These are phyloP conservation scores for Hemicordylus capensis DNA, from an alignment of 2,113 vertebrate genomes.

Conservation along the genomic window DNA sequence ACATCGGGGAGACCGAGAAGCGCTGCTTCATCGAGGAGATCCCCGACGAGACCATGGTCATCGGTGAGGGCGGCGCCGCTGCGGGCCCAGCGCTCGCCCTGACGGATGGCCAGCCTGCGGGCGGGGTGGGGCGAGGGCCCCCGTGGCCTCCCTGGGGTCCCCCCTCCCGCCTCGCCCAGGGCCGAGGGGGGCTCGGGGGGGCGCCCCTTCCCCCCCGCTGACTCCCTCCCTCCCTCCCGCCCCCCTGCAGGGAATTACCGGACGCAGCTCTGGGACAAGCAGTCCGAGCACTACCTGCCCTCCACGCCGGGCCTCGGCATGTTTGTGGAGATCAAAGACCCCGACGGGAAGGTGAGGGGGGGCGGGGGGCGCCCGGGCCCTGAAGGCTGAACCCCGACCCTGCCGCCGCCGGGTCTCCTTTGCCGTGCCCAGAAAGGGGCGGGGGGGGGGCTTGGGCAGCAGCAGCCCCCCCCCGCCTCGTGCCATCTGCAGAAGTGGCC, in stretches of 20 bases:
- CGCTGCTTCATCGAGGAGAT: conserved; percentile 95
- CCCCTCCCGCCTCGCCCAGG: too few species aligned
- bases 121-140: too few species aligned
- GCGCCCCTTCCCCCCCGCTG: too few species aligned
- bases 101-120: too few species aligned
- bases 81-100: too few species aligned
- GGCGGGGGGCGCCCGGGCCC: accelerated
- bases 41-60: conserved; percentile 95
- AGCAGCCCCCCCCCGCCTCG: too few species aligned
- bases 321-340: conserved; percentile 95
- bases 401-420: too few species aligned
- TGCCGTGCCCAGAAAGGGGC: too few species aligned
- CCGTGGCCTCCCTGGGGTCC: too few species aligned
- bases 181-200: neutral
- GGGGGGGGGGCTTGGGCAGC: too few species aligned
- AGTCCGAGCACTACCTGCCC: conserved; percentile 84
- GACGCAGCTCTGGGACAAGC: conserved; percentile 94
- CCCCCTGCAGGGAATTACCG: conserved; percentile 85
- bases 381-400: too few species aligned
- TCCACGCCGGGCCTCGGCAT: conserved; percentile 92
- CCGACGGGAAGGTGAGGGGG: conserved; percentile 84
- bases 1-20: conserved; percentile 93
- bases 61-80: conserved; percentile 77
- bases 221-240: neutral
- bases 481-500: too few species aligned